phyloP scores from a whole-genome alignment of 2,888 invertebrate species.

The Netelia fuscicornis region DNA sequence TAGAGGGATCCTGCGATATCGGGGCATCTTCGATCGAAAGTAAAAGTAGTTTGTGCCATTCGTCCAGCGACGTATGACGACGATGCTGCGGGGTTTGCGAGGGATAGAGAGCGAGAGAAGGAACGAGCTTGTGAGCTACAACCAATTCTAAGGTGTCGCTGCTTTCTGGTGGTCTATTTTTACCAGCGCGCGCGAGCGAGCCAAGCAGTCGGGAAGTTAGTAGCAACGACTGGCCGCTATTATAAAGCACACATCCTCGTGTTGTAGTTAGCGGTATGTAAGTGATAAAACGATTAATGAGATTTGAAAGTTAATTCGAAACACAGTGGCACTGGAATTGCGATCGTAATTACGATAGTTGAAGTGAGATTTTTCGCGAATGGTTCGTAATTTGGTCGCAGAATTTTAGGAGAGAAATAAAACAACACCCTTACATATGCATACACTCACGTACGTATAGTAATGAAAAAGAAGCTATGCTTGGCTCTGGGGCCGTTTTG shows the following conservation, averaged over 20 bases:
- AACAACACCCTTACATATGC: conserved; percentile 37
- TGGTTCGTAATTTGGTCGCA: conserved; percentile 18
- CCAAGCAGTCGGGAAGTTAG: conserved; percentile 79
- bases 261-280: conserved; percentile 77
- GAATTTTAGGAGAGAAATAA: neutral
- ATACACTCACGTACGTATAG: conserved; percentile 57
- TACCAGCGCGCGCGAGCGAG: conserved; percentile 73
- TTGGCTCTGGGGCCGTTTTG: neutral
- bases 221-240: conserved; percentile 78
- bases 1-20: conserved; percentile 2
- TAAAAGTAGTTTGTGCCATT: conserved; percentile 20
- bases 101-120: conserved; percentile 17
- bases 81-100: conserved; percentile 20
- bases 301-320: conserved; percentile 24
- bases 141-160: conserved; percentile 79
- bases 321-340: conserved; percentile 5
- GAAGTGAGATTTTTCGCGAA: conserved; percentile 44
- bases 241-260: conserved; percentile 79
- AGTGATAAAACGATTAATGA: conserved; percentile 64
- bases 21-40: conserved; percentile 27
- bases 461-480: conserved; percentile 4
- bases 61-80: conserved; percentile 15
- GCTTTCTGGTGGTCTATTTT: conserved; percentile 81
- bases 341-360: conserved; percentile 45
- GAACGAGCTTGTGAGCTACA: conserved; percentile 51